These are phyloP conservation scores for Trididemnum nubilum DNA, from an alignment of 23 tunicate genomes.

Conservation along the genomic window DNA sequence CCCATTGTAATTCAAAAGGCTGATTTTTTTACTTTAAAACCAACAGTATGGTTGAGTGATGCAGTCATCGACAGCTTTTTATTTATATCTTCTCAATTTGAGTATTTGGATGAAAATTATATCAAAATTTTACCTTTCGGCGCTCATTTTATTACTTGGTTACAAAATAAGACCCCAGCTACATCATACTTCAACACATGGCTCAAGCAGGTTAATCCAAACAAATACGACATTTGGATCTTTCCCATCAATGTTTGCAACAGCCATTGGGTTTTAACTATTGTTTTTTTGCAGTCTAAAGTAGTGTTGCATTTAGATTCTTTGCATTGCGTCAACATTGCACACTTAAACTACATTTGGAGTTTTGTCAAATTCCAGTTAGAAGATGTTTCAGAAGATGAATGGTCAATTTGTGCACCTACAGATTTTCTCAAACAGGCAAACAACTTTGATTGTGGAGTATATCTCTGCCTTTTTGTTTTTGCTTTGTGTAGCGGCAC, in stretches of 20 bases:
- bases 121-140: not conserved
- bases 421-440: not conserved
- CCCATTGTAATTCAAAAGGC: not conserved
- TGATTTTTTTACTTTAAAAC: not conserved
- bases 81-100: not conserved
- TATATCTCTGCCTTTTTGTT: not conserved
- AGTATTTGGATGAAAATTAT: not conserved
- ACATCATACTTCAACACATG: not conserved
- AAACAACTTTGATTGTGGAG: not conserved
- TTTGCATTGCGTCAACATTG: not conserved
- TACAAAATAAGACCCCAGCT: not conserved
- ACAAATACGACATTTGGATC: not conserved
- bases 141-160: not conserved
- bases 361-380: not conserved
- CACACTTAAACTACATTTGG: not conserved
- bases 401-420: not conserved
- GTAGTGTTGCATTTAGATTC: not conserved
- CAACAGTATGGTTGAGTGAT: not conserved
- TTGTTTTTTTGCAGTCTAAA: not conserved
- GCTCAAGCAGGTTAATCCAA: not conserved
- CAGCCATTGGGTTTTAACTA: not conserved
- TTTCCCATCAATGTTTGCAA: not conserved
- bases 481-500: not conserved
- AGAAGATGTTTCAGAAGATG: not conserved
- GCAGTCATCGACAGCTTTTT: not conserved